Conservation (phyloP, 2,113 vertebrate species). For the Siniperca chuatsi region DNA sequence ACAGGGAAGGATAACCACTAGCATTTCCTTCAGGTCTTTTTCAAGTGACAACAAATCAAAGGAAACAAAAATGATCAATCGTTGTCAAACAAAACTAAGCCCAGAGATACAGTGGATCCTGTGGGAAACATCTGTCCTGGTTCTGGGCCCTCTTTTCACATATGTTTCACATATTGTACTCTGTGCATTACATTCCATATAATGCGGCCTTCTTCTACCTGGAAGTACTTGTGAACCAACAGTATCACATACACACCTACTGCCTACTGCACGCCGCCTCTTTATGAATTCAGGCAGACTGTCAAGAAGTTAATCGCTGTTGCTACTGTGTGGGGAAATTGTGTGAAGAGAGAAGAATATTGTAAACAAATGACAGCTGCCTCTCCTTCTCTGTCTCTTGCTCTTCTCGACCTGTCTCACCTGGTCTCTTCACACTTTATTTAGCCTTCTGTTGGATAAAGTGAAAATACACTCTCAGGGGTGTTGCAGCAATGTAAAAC, state of each 20-base stretch:
- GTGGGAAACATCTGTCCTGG: slow-evolving; percentile 5
- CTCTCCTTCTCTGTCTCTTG: background rate
- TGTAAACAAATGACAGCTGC: background rate
- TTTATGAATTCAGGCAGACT: slow-evolving; percentile 6
- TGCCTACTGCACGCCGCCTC: slow-evolving; percentile 11
- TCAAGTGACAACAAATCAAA: background rate
- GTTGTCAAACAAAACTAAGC: background rate
- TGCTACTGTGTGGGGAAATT: background rate
- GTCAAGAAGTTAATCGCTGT: slow-evolving; percentile 10
- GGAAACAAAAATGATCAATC: background rate
- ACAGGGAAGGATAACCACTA: slow-evolving; percentile 61
- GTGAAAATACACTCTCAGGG: background rate
- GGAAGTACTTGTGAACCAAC: slow-evolving; percentile 29
- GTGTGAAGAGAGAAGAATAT: background rate
- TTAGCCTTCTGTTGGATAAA: background rate
- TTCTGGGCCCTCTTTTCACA: background rate
- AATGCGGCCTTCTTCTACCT: slow-evolving; percentile 55
- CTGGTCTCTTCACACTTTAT: background rate
- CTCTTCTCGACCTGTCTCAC: background rate
- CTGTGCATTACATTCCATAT: slow-evolving; percentile 54
- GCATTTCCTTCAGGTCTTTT: slow-evolving; percentile 39
- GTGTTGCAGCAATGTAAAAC: background rate
- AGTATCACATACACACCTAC: slow-evolving; percentile 5
- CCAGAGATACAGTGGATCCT: background rate
- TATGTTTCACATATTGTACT: slow-evolving; percentile 8